Conservation (phyloP, 2,797 vertebrate genomes). For the Gymnoscopelus microlampas region DNA sequence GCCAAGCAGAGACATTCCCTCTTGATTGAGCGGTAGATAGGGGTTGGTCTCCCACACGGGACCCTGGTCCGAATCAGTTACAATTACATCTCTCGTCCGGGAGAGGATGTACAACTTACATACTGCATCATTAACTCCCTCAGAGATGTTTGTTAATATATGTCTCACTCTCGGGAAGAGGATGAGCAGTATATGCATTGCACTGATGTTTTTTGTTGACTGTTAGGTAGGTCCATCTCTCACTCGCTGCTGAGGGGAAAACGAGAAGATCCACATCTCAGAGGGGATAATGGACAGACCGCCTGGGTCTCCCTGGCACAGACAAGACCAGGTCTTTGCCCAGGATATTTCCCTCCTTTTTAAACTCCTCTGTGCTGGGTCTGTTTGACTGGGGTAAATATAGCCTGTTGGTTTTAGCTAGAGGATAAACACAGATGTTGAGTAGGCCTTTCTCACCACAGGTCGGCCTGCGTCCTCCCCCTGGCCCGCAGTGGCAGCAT, state of each 20-base stretch:
- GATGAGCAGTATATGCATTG: slow-evolving; percentile 20
- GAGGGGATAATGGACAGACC: slow-evolving; percentile 12
- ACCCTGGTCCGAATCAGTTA: too few species aligned
- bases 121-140: slow-evolving; percentile 37
- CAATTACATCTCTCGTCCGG: too few species aligned
- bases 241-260: neutral
- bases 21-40: too few species aligned
- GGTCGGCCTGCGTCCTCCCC: slow-evolving; percentile 63
- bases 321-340: slow-evolving; percentile 17
- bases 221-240: neutral
- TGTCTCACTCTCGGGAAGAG: slow-evolving; percentile 30
- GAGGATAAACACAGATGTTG: slow-evolving; percentile 87
- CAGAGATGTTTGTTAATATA: slow-evolving; percentile 66
- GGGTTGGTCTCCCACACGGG: too few species aligned
- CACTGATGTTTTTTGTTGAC: neutral
- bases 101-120: too few species aligned
- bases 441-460: slow-evolving; percentile 76
- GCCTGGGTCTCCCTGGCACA: slow-evolving; percentile 24
- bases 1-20: too few species aligned
- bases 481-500: slow-evolving; percentile 56
- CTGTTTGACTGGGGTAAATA: slow-evolving; percentile 83
- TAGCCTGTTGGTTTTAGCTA: slow-evolving; percentile 83
- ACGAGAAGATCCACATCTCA: slow-evolving; percentile 11
- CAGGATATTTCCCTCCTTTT: slow-evolving; percentile 44
- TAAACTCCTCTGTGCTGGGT: slow-evolving; percentile 40